A percentile compares a stretch with the other conserved stretches of the same genome.
phyloP scores from a whole-genome alignment of 2,797 vertebrate species.

The Crenichthys baileyi region DNA sequence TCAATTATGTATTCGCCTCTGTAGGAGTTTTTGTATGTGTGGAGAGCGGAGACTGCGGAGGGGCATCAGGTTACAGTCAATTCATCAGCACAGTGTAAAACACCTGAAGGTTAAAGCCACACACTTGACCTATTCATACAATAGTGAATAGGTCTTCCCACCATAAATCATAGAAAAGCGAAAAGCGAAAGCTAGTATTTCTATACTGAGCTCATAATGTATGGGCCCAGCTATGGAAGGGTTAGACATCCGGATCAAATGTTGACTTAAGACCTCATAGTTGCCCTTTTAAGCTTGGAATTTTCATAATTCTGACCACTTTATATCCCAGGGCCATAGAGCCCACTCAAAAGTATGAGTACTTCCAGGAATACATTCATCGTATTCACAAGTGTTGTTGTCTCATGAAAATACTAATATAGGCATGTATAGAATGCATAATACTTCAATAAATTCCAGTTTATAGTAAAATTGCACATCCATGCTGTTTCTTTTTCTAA shows the following conservation, averaged over 20 bases:
- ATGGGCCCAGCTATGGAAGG: constrained; percentile 29
- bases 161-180: constrained; percentile 52
- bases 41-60: constrained; percentile 14
- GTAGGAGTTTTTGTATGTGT: constrained; percentile 31
- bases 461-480: background rate
- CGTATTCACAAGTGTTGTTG: constrained; percentile 7
- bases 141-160: constrained; percentile 35
- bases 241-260: constrained; percentile 29
- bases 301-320: constrained; percentile 32
- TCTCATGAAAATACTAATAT: background rate
- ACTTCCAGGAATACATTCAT: constrained; percentile 6
- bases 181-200: constrained; percentile 17
- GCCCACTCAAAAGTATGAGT: constrained; percentile 5
- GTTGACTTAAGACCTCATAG: constrained; percentile 37
- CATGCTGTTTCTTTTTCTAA: background rate
- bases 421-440: background rate
- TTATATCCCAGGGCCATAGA: constrained; percentile 10
- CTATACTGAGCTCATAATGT: constrained; percentile 49
- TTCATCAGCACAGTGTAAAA: constrained; percentile 48
- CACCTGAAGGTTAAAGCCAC: constrained; percentile 37
- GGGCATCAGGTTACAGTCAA: constrained; percentile 36
- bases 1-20: constrained; percentile 51
- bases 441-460: background rate
- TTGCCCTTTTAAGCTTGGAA: constrained; percentile 17
- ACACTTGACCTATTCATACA: constrained; percentile 42